phyloP scores from a whole-genome alignment of 2,888 invertebrate species.

The Drosophila quasianomalipes region DNA sequence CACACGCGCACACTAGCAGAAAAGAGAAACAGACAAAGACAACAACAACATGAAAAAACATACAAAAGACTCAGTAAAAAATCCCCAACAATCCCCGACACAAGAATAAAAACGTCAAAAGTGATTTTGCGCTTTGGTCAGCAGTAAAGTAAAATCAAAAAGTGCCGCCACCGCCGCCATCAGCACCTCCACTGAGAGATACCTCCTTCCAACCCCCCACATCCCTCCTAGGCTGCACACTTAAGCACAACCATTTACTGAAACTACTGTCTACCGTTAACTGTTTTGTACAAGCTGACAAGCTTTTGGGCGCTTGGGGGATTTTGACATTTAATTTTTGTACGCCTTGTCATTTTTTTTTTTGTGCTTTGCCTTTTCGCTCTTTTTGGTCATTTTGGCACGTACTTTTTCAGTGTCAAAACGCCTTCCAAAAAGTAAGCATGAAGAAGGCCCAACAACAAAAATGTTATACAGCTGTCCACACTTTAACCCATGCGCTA shows the following conservation, averaged over 20 bases:
- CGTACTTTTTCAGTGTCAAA: slow-evolving; percentile 44
- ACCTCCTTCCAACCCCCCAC: background rate
- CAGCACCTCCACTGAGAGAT: slow-evolving; percentile 56
- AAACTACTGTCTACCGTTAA: slow-evolving; percentile 58
- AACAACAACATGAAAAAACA: slow-evolving; percentile 2
- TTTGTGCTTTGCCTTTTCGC: slow-evolving; percentile 29
- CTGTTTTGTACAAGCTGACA: slow-evolving; percentile 64
- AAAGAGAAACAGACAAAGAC: slow-evolving; percentile 16
- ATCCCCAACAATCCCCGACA: slow-evolving; percentile 47
- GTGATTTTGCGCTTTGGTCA: slow-evolving; percentile 79
- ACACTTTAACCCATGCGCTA: slow-evolving; percentile 33
- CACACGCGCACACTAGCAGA: slow-evolving; percentile 7
- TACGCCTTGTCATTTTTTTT: slow-evolving; percentile 12
- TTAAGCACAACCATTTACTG: slow-evolving; percentile 5
- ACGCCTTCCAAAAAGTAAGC: slow-evolving; percentile 36
- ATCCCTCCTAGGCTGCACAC: background rate
- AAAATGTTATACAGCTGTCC: slow-evolving; percentile 29
- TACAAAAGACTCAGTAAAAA: slow-evolving; percentile 5
- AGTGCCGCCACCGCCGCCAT: slow-evolving; percentile 59
- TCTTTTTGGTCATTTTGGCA: slow-evolving; percentile 66
- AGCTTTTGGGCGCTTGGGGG: slow-evolving; percentile 58
- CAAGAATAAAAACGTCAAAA: slow-evolving; percentile 83
- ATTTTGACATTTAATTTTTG: slow-evolving; percentile 64
- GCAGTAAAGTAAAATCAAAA: slow-evolving; percentile 73
- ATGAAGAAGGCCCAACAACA: slow-evolving; percentile 25